A percentile compares a stretch with the other conserved stretches of the same genome.
Conservation (phyloP, 1,140 invertebrate genomes). For the Diabrotica undecimpunctata region DNA sequence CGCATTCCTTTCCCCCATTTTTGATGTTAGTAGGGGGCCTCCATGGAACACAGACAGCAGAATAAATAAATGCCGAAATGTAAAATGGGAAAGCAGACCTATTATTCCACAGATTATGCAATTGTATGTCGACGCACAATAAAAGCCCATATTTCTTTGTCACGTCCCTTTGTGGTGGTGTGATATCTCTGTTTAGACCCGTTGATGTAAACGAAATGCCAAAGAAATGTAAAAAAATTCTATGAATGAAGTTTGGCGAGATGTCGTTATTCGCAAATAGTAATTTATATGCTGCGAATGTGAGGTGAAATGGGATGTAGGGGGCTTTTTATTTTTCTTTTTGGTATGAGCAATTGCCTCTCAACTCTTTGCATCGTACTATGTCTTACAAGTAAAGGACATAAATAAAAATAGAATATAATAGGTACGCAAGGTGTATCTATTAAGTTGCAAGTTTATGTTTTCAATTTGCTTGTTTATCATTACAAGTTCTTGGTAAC, state of each 20-base stretch:
- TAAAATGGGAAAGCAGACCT: conserved; percentile 35
- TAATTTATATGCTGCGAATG: too few species aligned
- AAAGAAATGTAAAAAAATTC: conserved; percentile 16
- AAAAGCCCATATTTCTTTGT: conserved; percentile 36
- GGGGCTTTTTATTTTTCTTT: too few species aligned
- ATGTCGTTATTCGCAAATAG: too few species aligned
- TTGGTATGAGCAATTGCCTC: too few species aligned
- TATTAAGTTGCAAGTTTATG: too few species aligned
- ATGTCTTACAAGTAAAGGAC: too few species aligned
- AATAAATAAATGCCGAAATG: conserved; percentile 37
- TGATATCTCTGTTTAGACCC: conserved; percentile 37
- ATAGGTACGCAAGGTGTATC: too few species aligned
- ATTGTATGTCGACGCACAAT: conserved; percentile 41
- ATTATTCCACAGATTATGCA: conserved; percentile 40
- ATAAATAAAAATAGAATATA: too few species aligned
- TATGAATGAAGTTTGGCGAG: neutral
- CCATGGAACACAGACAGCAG: conserved; percentile 23
- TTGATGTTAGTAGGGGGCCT: conserved; percentile 25
- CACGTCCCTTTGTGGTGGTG: conserved; percentile 33
- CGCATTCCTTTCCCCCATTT: conserved; percentile 30
- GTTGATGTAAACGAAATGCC: conserved; percentile 34
- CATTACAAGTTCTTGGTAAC: too few species aligned
- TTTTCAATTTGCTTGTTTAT: too few species aligned
- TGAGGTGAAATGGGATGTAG: too few species aligned
- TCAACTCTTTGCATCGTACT: too few species aligned